phyloP scores from a whole-genome alignment of 2,113 vertebrate species.

The Eptatretus burgeri region DNA sequence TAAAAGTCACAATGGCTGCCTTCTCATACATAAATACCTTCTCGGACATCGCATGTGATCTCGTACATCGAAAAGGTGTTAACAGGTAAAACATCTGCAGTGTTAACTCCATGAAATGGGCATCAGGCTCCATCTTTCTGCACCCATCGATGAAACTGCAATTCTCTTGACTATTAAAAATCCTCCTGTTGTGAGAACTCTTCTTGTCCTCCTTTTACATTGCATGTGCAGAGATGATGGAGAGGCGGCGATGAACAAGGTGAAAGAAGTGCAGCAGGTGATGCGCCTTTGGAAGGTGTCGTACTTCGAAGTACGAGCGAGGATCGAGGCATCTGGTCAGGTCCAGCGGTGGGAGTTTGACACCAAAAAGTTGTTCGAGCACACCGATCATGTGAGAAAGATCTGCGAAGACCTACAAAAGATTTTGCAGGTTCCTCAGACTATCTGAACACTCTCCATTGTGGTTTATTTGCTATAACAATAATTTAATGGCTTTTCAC shows the following conservation, averaged over 20 bases:
- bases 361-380: constrained; percentile 45
- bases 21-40: no score
- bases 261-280: constrained; percentile 25
- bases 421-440: constrained; percentile 34
- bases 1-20: no score
- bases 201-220: not conserved
- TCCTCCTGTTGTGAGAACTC: not conserved
- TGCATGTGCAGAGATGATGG: constrained; percentile 23
- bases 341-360: constrained; percentile 66
- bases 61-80: no score
- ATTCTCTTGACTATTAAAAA: not conserved
- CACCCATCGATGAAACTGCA: not conserved
- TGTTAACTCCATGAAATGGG: no score
- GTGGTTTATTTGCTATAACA: no score
- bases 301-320: constrained; percentile 38
- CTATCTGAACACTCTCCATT: no score
- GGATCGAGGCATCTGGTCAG: constrained; percentile 36
- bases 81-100: no score
- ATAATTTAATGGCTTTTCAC: no score
- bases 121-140: not conserved
- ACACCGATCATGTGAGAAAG: constrained; percentile 44
- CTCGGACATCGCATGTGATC: no score
- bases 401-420: constrained; percentile 44
- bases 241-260: constrained; percentile 24
- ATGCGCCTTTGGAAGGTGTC: constrained; percentile 43